These are phyloP conservation scores for Acheta domesticus DNA, from an alignment of 2,888 invertebrate genomes.

Conservation along the genomic window DNA sequence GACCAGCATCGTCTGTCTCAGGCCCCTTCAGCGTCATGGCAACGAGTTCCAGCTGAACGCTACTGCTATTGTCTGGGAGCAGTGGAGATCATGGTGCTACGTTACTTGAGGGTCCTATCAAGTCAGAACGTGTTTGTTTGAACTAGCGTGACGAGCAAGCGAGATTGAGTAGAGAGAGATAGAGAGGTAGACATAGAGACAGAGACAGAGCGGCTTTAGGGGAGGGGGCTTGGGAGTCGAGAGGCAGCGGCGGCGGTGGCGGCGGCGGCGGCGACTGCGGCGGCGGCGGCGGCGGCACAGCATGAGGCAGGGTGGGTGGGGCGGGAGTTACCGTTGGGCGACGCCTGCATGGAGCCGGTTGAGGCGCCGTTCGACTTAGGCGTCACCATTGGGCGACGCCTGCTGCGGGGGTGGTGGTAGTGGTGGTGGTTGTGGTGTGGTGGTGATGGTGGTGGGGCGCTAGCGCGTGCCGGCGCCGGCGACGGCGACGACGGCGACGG, in stretches of 20 bases:
- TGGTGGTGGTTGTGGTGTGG: background rate
- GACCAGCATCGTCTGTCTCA: background rate
- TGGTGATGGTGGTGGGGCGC: background rate
- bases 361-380: background rate
- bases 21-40: background rate
- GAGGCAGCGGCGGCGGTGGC: background rate
- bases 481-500: background rate
- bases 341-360: background rate
- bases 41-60: background rate
- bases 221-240: background rate
- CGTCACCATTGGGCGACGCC: background rate
- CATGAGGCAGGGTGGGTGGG: background rate
- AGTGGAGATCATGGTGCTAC: background rate
- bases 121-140: slow-evolving; percentile 10
- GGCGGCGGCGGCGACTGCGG: background rate
- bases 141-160: background rate
- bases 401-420: slow-evolving; percentile 7
- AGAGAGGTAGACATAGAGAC: background rate
- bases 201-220: background rate
- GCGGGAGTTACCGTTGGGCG: background rate
- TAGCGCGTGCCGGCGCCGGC: background rate
- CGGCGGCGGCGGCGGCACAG: background rate
- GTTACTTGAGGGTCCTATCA: background rate
- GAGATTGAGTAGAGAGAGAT: background rate
- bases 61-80: too few relatives aligned